Evolutionary conservation across 2,797 vertebrate genomes (phyloP).

Genomic region (Tragopan temminckii): DNA sequence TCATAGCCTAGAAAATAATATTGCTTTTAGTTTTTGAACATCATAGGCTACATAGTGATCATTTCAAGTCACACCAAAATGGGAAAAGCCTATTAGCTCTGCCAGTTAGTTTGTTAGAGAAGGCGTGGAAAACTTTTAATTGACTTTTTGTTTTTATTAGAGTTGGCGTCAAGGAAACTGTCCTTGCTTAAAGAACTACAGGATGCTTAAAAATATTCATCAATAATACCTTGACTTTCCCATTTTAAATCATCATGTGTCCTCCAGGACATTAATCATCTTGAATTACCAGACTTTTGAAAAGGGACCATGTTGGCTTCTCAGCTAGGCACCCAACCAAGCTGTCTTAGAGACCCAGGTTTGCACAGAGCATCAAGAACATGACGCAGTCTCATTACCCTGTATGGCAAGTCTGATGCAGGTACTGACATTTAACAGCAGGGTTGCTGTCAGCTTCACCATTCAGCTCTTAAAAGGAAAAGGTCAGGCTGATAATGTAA

Average conservation of each 20-base stretch:
- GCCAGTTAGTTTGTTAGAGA: not conserved
- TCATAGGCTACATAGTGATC: not conserved
- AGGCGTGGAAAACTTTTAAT: not conserved
- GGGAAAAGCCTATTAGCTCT: not conserved
- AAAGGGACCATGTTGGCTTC: conserved; percentile 3
- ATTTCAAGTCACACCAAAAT: not conserved
- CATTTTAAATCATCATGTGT: not conserved
- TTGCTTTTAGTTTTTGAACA: conserved; percentile 16
- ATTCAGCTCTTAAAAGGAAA: conserved; percentile 9
- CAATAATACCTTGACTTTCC: not conserved
- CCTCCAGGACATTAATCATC: not conserved
- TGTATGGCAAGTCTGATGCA: conserved; percentile 14
- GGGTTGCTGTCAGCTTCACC: conserved; percentile 11
- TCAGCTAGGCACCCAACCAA: conserved; percentile 44
- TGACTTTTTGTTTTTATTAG: not conserved
- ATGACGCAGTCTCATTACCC: not conserved
- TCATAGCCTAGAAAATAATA: conserved; percentile 11
- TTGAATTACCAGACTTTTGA: conserved; percentile 5
- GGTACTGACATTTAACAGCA: conserved; percentile 54
- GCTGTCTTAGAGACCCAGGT: not conserved
- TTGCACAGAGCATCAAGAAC: not conserved
- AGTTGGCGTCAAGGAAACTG: not conserved
- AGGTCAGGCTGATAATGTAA: conserved; percentile 38
- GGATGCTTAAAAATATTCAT: not conserved
- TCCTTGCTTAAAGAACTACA: not conserved